These are phyloP conservation scores for Athetis lepigone DNA, from an alignment of 2,888 invertebrate species.

Conservation along the genomic window DNA sequence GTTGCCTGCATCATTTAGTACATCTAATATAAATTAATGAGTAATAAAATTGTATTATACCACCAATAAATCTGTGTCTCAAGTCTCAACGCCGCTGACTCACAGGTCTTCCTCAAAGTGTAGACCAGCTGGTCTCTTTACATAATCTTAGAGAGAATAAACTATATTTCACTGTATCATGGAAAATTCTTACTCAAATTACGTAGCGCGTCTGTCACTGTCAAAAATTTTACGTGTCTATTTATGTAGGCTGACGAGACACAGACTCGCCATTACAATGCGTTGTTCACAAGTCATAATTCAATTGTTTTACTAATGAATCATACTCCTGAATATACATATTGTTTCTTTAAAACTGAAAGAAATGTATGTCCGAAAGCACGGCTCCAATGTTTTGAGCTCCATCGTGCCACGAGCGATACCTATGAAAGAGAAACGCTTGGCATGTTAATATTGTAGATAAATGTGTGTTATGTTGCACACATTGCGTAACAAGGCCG, in stretches of 20 bases:
- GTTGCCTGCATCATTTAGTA: conserved; percentile 15
- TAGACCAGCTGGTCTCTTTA: not conserved
- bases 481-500: conserved; percentile 66
- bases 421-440: conserved; percentile 64
- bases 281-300: conserved; percentile 27
- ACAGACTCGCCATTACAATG: conserved; percentile 27
- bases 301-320: conserved; percentile 49
- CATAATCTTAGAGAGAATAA: not conserved
- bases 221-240: conserved; percentile 18
- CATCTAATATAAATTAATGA: conserved; percentile 19
- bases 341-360: conserved; percentile 39
- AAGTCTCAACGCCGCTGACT: conserved; percentile 12
- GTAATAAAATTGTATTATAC: conserved; percentile 24
- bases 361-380: conserved; percentile 37
- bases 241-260: conserved; percentile 16
- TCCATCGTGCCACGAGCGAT: conserved; percentile 13
- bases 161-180: not conserved
- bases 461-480: conserved; percentile 67
- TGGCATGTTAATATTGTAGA: conserved; percentile 64
- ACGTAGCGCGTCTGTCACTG: conserved; percentile 6
- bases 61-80: conserved; percentile 22
- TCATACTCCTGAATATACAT: conserved; percentile 41
- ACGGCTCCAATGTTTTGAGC: conserved; percentile 20
- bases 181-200: not conserved
- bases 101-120: conserved; percentile 23